These are phyloP conservation scores for Calosoma granatense DNA, from an alignment of 1,140 invertebrate genomes.

Conservation along the genomic window DNA sequence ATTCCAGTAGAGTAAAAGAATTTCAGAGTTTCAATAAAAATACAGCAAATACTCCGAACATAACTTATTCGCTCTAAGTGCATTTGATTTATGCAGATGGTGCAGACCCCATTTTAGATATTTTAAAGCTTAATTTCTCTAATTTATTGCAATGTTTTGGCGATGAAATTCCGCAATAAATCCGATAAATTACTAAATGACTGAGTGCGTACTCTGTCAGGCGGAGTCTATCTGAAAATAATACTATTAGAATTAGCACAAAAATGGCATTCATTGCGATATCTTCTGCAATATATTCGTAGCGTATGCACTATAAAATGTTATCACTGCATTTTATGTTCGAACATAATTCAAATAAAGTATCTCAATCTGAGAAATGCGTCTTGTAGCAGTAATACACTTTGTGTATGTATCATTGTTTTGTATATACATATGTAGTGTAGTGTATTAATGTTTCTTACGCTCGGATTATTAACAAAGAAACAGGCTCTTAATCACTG, in stretches of 20 bases:
- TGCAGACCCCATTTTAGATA: neutral
- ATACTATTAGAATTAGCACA: constrained; percentile 6
- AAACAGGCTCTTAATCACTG: too few species aligned
- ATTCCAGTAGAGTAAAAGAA: too few species aligned
- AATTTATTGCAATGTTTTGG: constrained; percentile 6
- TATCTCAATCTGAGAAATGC: neutral
- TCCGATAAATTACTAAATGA: constrained; percentile 2
- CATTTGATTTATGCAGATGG: neutral
- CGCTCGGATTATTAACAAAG: neutral
- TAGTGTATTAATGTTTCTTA: neutral
- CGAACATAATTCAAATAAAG: neutral
- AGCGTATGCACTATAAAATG: neutral
- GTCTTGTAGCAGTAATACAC: neutral
- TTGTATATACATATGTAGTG: neutral
- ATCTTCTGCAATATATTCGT: neutral
- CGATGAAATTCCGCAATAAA: neutral
- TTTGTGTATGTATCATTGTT: neutral
- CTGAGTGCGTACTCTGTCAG: neutral
- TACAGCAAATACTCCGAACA: neutral
- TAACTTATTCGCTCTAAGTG: too few species aligned
- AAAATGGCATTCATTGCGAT: constrained; percentile 1
- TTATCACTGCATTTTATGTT: neutral
- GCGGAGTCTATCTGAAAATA: neutral
- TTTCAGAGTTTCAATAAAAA: too few species aligned
- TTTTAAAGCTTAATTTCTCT: neutral